Percentiles rank a stretch among this genome's conserved stretches.
Evolutionary conservation across 2,113 vertebrate species (phyloP).

Genomic region (Archilochus colubris): DNA sequence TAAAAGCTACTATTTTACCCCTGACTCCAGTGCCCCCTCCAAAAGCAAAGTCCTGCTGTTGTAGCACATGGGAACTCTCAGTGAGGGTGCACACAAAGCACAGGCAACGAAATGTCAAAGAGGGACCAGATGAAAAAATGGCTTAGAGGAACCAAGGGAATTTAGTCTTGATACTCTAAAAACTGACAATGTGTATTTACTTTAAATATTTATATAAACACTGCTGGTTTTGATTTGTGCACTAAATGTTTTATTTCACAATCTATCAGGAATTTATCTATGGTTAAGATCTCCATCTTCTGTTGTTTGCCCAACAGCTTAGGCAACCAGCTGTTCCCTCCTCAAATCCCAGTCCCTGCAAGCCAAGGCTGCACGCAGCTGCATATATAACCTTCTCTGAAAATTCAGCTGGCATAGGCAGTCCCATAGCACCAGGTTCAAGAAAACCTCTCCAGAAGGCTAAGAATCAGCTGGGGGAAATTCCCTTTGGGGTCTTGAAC

Average conservation of each 20-base stretch:
- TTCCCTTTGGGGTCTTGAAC: neutral
- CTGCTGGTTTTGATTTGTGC: neutral
- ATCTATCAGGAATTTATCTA: neutral
- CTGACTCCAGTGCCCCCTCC: neutral
- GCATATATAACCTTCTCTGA: neutral
- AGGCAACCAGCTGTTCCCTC: neutral
- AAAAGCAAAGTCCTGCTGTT: neutral
- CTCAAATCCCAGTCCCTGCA: neutral
- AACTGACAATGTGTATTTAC: neutral
- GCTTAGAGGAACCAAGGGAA: neutral
- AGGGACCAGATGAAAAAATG: neutral
- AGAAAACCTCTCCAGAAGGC: neutral
- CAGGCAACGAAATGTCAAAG: neutral
- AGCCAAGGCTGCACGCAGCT: neutral
- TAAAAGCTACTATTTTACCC: neutral
- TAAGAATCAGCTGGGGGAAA: rapidly evolving
- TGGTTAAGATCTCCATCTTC: neutral
- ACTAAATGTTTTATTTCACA: neutral
- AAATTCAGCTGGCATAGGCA: neutral
- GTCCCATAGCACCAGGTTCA: neutral
- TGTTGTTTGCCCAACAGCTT: neutral
- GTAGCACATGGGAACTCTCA: rapidly evolving
- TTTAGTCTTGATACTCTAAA: neutral
- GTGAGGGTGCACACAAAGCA: neutral
- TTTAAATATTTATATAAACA: neutral